Evolutionary conservation across 2,797 vertebrate genomes (phyloP), one percentile per base, ranked within the genome.

Genomic region (Paramormyrops hopkinsi): DNA sequence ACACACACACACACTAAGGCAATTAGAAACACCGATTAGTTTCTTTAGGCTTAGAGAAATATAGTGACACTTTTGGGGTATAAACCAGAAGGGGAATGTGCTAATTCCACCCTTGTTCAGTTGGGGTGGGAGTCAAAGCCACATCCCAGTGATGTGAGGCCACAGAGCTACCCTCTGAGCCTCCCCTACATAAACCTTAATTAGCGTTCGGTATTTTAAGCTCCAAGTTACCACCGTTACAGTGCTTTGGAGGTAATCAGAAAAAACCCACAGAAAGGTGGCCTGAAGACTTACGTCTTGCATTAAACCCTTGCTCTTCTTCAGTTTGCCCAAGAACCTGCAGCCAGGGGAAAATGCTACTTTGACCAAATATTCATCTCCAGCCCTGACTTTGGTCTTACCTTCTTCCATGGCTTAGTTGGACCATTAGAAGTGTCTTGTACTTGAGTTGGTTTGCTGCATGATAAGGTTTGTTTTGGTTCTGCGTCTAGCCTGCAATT

Each of bases 401-500:
- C 90, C 89, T 92, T 90, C 90, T 92, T 91, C 91, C 89, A 92
- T 92, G 91, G 90, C 22, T 76, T 90, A 90, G 90, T 90, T 92
- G 91, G 88, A 86, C 90, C 88, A 87, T 65, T 89, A 90, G 88
- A 91, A 94, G 92, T 92, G 91, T 93, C 82, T 94, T 48, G 93
- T 93, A 91, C 91, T 94, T 86, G 65, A 84, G 87, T 90, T 88
- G 89, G 91, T 89, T 88, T 89, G 54, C 88, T 89, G 89, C 65
- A 85, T 89, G 88, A 88, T 93, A 93, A 90, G 93, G 92, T 94
- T 94, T 93, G 93, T 94, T 95, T 94, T 93, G 84, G 92, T 94
- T 94, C 89, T 90, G 91, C 91, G 88, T 92, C 90, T 89, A 95
- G 93, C 92, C 95, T 96, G 92, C 95, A 95, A 95, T 96, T 93